Evolutionary conservation across 2,113 vertebrate genomes (phyloP).

Genomic region (Hirundichthys speculiger): DNA sequence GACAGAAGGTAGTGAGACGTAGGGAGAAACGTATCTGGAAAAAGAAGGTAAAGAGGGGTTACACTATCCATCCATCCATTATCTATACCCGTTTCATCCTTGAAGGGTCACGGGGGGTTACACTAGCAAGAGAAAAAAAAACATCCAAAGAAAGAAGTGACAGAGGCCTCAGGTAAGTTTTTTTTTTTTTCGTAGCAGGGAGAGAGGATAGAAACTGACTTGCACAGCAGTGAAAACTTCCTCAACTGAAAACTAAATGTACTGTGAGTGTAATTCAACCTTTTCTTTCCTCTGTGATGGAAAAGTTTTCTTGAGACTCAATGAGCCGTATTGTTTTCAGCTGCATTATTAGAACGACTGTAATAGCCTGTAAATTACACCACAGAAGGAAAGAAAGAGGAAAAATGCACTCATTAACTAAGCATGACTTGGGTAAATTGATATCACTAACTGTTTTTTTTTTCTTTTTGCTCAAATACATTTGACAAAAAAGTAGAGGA

Average conservation of each 20-base stretch:
- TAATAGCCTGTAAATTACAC: slow-evolving; percentile 30
- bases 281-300: slow-evolving; percentile 48
- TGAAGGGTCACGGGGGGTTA: too few relatives aligned
- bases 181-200: slow-evolving; percentile 21
- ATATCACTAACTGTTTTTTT: too few relatives aligned
- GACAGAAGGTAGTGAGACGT: slow-evolving; percentile 28
- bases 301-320: slow-evolving; percentile 44
- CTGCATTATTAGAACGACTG: slow-evolving; percentile 30
- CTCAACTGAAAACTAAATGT: slow-evolving; percentile 42
- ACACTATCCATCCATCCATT: too few relatives aligned
- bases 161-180: slow-evolving; percentile 57
- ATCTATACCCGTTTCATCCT: too few relatives aligned
- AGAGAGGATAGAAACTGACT: slow-evolving; percentile 28
- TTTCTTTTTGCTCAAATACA: too few relatives aligned
- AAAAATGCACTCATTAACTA: slow-evolving; percentile 10
- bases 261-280: slow-evolving; percentile 50
- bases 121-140: slow-evolving; percentile 40
- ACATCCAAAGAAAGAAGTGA: slow-evolving; percentile 30
- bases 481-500: too few relatives aligned
- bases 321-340: slow-evolving; percentile 43
- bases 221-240: slow-evolving; percentile 52
- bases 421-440: not conserved
- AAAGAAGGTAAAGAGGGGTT: slow-evolving; percentile 31
- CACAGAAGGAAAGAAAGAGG: slow-evolving; percentile 7
- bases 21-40: slow-evolving; percentile 28